phyloP scores from a whole-genome alignment of 2,113 vertebrate genomes.

The Pimephales promelas region DNA sequence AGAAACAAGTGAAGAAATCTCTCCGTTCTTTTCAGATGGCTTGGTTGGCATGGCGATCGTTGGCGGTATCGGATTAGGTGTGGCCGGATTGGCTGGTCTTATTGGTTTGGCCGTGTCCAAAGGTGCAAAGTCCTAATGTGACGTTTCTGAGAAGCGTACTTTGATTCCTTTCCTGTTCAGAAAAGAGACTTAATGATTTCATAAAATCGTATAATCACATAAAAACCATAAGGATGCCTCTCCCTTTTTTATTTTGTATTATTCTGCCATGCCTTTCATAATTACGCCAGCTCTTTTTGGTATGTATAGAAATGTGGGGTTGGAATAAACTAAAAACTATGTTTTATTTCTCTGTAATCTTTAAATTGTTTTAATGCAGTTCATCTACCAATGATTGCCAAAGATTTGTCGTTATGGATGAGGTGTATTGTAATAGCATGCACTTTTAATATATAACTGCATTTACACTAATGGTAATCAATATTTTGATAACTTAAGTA shows the following conservation, averaged over 20 bases:
- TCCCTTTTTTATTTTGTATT: background rate
- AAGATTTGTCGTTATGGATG: background rate
- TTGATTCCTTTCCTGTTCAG: constrained; percentile 41
- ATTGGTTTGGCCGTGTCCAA: constrained; percentile 88
- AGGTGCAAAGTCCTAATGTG: constrained; percentile 81
- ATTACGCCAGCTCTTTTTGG: background rate
- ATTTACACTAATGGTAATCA: constrained; percentile 1
- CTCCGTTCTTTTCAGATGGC: constrained; percentile 76
- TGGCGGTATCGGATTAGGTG: constrained; percentile 85
- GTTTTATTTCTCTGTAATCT: background rate
- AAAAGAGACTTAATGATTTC: constrained; percentile 49
- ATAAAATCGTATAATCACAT: background rate
- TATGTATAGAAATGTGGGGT: background rate
- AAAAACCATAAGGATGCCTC: background rate
- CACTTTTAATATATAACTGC: background rate
- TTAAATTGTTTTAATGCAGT: background rate
- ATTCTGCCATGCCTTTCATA: background rate
- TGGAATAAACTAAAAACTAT: background rate
- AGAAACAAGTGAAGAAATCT: background rate
- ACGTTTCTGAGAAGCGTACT: background rate
- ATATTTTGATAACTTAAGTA: constrained; percentile 11
- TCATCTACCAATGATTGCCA: background rate
- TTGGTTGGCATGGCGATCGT: constrained; percentile 92
- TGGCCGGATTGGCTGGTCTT: constrained; percentile 86
- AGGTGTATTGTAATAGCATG: background rate